Evolutionary conservation across 2,797 vertebrate species (phyloP).

Genomic region (Chelonia mydas): DNA sequence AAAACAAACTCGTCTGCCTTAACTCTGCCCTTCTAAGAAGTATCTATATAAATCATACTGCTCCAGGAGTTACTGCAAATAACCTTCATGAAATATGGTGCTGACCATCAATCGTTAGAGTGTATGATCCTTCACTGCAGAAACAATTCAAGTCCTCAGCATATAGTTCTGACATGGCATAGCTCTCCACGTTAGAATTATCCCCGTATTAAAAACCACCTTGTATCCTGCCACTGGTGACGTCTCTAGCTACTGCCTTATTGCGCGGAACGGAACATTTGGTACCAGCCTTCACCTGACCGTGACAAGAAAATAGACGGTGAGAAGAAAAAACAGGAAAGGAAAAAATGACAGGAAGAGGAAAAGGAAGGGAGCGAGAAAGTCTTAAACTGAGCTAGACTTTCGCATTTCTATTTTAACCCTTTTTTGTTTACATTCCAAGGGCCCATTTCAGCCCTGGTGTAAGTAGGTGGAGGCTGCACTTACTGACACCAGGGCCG

Average conservation of each 20-base stretch:
- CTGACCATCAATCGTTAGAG: background rate
- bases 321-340: rapidly evolving
- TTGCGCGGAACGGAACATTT: rapidly evolving
- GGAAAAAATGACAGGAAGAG: rapidly evolving
- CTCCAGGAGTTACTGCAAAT: background rate
- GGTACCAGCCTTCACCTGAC: background rate
- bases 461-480: background rate
- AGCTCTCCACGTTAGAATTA: background rate
- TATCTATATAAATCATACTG: background rate
- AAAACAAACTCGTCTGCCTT: background rate
- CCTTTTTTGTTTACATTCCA: background rate
- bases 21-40: background rate
- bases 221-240: background rate
- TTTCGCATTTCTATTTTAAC: background rate
- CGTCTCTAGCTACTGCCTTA: background rate
- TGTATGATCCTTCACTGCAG: background rate
- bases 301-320: rapidly evolving
- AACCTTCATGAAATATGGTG: background rate
- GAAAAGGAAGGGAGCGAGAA: rapidly evolving
- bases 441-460: no score
- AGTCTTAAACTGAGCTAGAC: background rate
- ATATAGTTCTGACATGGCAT: rapidly evolving
- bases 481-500: background rate
- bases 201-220: background rate
- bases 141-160: background rate